phyloP scores from a whole-genome alignment of 2,113 vertebrate species.

The Melanerpes formicivorus region DNA sequence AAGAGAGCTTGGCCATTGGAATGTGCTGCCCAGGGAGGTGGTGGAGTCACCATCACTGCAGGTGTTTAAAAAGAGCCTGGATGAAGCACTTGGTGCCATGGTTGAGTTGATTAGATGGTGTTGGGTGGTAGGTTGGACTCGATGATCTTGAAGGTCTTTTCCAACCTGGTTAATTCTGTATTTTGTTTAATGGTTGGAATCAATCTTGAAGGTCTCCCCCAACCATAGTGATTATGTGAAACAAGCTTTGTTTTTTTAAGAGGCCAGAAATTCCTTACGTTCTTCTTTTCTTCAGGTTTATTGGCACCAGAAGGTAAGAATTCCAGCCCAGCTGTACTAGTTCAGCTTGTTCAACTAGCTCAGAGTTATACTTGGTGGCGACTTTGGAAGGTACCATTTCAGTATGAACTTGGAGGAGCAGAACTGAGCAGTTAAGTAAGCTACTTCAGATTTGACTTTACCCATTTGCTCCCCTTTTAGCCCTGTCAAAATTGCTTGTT shows the following conservation, averaged over 20 bases:
- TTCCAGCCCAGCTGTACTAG: background rate
- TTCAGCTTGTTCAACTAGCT: background rate
- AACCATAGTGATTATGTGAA: background rate
- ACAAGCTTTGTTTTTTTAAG: background rate
- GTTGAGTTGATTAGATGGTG: too few relatives aligned
- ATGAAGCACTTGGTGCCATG: too few relatives aligned
- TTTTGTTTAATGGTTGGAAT: too few relatives aligned
- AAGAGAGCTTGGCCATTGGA: too few relatives aligned
- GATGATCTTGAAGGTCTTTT: too few relatives aligned
- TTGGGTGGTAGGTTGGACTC: too few relatives aligned
- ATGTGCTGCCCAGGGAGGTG: too few relatives aligned
- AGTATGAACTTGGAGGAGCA: background rate
- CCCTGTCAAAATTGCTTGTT: background rate
- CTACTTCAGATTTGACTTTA: background rate
- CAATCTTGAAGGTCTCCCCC: too few relatives aligned
- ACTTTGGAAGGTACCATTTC: background rate
- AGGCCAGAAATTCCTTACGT: background rate
- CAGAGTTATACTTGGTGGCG: background rate
- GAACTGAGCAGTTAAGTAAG: background rate
- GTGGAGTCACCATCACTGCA: too few relatives aligned
- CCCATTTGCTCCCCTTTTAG: background rate
- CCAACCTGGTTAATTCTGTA: too few relatives aligned
- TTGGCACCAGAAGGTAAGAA: background rate
- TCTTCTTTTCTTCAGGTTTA: background rate
- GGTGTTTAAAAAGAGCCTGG: too few relatives aligned